Conservation (phyloP, 1,140 invertebrate species). For the Brachionus manjavacas region DNA sequence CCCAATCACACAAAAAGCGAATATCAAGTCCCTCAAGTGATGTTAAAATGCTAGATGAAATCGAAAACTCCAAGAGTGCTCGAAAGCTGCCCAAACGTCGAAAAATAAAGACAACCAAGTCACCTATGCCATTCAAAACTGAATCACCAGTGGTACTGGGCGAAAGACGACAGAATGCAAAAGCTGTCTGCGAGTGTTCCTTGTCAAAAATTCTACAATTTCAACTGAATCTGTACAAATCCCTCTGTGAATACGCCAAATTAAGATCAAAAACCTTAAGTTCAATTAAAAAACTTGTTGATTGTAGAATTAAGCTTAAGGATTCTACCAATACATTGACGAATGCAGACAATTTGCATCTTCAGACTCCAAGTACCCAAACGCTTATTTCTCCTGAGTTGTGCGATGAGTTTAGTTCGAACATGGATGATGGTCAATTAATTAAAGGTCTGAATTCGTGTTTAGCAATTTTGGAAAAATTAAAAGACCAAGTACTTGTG, state of each 20-base stretch:
- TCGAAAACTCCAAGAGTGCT: not conserved
- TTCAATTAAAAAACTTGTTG: not conserved
- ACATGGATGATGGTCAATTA: not conserved
- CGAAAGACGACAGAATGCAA: not conserved
- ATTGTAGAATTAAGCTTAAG: not conserved
- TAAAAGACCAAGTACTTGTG: not conserved
- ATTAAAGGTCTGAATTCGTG: not conserved
- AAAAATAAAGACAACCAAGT: not conserved
- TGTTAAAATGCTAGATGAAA: not conserved
- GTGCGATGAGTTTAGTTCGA: not conserved
- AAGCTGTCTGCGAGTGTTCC: not conserved
- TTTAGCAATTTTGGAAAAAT: not conserved
- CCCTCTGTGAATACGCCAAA: not conserved
- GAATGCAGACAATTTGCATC: constrained; percentile 20
- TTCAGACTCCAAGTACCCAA: constrained; percentile 17
- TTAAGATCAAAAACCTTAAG: not conserved
- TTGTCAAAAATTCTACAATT: constrained; percentile 8
- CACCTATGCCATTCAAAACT: not conserved
- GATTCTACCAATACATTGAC: not conserved
- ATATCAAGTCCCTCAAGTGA: not conserved
- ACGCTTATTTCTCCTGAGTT: not conserved
- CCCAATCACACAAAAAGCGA: not conserved
- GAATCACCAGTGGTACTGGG: not conserved
- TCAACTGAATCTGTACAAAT: not conserved
- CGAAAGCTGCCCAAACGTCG: not conserved